A percentile compares a stretch with the other conserved stretches of the same genome.
Conservation (phyloP, 2,888 invertebrate species). For the Lasioglossum vierecki region DNA sequence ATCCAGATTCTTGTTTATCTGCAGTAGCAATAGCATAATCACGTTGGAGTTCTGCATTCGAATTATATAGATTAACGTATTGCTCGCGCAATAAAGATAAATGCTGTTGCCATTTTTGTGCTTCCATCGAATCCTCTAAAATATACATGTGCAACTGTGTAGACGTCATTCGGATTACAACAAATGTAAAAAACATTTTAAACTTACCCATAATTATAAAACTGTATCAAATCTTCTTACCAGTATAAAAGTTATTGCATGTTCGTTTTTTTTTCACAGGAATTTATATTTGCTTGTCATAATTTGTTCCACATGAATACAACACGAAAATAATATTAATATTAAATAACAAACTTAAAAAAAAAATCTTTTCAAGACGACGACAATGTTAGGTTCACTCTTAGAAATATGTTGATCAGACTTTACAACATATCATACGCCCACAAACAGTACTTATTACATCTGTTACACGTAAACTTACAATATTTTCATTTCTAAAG, state of each 20-base stretch:
- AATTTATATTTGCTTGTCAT: slow-evolving; percentile 22
- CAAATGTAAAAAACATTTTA: neutral
- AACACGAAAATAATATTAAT: slow-evolving; percentile 13
- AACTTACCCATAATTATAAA: slow-evolving; percentile 56
- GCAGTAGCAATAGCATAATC: slow-evolving; percentile 93
- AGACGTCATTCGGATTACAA: neutral
- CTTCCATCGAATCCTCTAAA: slow-evolving; percentile 78
- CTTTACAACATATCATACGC: slow-evolving; percentile 49
- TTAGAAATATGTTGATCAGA: slow-evolving; percentile 26
- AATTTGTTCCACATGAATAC: neutral
- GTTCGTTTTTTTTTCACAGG: slow-evolving; percentile 22
- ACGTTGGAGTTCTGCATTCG: slow-evolving; percentile 92
- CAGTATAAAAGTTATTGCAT: slow-evolving; percentile 50
- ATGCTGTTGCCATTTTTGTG: slow-evolving; percentile 89
- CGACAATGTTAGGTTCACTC: slow-evolving; percentile 18
- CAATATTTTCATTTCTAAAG: slow-evolving; percentile 31
- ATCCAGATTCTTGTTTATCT: slow-evolving; percentile 90
- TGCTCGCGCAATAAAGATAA: slow-evolving; percentile 94
- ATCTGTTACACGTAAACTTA: slow-evolving; percentile 37
- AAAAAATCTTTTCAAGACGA: neutral
- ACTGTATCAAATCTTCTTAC: slow-evolving; percentile 12
- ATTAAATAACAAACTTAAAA: neutral
- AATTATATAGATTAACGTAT: slow-evolving; percentile 94
- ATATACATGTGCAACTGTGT: slow-evolving; percentile 5
- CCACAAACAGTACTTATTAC: slow-evolving; percentile 43